Conservation (phyloP, 2,113 vertebrate genomes). For the Corythornis cristatus region DNA sequence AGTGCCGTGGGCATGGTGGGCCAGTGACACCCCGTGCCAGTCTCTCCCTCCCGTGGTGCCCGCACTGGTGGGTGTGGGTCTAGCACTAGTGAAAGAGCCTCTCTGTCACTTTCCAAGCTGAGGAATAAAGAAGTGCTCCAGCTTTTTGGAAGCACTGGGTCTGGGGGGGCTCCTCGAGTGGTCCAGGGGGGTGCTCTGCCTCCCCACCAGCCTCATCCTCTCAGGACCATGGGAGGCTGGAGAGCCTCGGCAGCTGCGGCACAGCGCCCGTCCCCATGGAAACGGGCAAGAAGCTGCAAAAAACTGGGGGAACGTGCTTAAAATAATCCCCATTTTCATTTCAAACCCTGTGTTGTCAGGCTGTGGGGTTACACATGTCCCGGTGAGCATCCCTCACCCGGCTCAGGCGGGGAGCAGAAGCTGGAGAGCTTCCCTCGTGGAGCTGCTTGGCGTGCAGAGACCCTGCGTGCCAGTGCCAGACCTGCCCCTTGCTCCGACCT, state of each 20-base stretch:
- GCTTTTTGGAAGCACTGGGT: background rate
- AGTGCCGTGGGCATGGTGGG: background rate
- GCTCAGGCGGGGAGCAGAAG: rapidly evolving
- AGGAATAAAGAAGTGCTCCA: rapidly evolving
- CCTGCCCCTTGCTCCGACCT: background rate
- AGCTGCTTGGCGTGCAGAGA: background rate
- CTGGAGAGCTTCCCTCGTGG: rapidly evolving
- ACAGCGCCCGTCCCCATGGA: background rate
- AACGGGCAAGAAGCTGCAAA: background rate
- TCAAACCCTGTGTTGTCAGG: background rate
- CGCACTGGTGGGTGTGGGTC: rapidly evolving
- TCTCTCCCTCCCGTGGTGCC: rapidly evolving
- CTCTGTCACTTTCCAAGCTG: background rate
- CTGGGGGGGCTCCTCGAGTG: background rate
- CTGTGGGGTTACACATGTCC: background rate
- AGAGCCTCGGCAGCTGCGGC: background rate
- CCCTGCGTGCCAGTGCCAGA: too few species aligned
- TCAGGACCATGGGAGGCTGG: background rate
- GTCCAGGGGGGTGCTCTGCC: background rate
- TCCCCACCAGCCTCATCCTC: background rate
- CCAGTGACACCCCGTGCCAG: background rate
- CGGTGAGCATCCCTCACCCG: rapidly evolving
- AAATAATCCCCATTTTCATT: background rate
- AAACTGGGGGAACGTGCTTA: background rate
- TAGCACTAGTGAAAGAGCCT: rapidly evolving